Evolutionary conservation across 2,797 vertebrate species (phyloP).

Genomic region (Apodemus agrarius): DNA sequence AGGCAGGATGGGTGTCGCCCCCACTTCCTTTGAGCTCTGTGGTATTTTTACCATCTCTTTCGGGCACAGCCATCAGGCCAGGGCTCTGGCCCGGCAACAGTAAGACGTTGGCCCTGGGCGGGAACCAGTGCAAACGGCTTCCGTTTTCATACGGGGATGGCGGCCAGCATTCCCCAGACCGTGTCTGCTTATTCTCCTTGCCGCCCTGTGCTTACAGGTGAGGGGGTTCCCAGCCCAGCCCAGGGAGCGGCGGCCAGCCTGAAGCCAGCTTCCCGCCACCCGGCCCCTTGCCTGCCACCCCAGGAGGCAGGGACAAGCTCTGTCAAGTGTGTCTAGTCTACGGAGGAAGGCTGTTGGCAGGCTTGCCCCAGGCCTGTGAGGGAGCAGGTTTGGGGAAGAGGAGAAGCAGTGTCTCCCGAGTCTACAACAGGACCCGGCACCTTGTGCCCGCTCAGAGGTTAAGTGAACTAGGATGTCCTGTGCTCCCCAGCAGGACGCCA

Average conservation of each 20-base stretch:
- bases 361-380: not conserved
- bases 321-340: not conserved
- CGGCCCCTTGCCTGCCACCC: not conserved
- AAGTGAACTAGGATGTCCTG: not conserved
- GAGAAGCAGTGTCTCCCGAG: not conserved
- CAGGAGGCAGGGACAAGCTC: not conserved
- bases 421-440: not conserved
- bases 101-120: not conserved
- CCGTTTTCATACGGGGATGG: not conserved
- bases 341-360: not conserved
- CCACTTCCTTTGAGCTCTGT: not conserved
- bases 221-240: not conserved
- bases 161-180: rapidly evolving
- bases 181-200: not conserved
- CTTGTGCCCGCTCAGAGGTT: not conserved
- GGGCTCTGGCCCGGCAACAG: not conserved
- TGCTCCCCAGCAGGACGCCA: not conserved
- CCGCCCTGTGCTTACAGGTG: not conserved
- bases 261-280: not conserved
- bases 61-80: not conserved
- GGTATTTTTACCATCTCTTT: not conserved
- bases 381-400: not conserved
- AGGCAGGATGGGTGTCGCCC: not conserved
- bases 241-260: not conserved
- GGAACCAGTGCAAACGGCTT: not conserved